Percentiles rank a stretch among this genome's conserved stretches.
These are phyloP conservation scores for Charina bottae DNA, from an alignment of 2,113 vertebrate genomes.

Conservation along the genomic window DNA sequence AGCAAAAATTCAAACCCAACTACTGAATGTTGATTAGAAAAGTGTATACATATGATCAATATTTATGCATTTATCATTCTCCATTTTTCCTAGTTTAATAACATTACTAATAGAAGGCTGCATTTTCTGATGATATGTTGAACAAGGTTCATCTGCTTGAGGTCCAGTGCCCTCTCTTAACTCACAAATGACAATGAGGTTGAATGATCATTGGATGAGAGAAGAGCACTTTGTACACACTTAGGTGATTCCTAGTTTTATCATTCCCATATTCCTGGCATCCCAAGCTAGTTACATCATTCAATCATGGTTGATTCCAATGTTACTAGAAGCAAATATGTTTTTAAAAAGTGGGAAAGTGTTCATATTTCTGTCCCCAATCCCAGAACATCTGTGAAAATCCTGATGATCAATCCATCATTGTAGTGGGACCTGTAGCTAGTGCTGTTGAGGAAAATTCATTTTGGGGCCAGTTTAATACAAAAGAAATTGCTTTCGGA, in stretches of 20 bases:
- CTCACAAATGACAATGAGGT: neutral
- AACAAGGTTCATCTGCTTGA: neutral
- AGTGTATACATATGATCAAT: neutral
- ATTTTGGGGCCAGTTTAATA: neutral
- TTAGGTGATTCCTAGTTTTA: neutral
- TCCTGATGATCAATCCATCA: neutral
- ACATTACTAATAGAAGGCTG: neutral
- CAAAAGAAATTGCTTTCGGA: neutral
- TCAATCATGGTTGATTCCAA: neutral
- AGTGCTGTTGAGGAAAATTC: neutral
- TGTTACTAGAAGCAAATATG: neutral
- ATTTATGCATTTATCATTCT: neutral
- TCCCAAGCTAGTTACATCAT: neutral
- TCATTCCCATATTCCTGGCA: neutral
- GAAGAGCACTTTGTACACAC: neutral
- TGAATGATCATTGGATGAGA: neutral
- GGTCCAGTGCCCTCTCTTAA: neutral
- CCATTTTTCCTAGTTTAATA: neutral
- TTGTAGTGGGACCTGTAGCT: neutral
- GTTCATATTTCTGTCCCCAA: neutral
- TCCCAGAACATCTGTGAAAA: neutral
- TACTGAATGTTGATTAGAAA: neutral
- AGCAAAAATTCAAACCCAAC: constrained; percentile 46
- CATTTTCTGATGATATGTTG: neutral
- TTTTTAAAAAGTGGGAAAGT: neutral